Conservation (phyloP, 2,113 vertebrate species). For the Columba janthina region DNA sequence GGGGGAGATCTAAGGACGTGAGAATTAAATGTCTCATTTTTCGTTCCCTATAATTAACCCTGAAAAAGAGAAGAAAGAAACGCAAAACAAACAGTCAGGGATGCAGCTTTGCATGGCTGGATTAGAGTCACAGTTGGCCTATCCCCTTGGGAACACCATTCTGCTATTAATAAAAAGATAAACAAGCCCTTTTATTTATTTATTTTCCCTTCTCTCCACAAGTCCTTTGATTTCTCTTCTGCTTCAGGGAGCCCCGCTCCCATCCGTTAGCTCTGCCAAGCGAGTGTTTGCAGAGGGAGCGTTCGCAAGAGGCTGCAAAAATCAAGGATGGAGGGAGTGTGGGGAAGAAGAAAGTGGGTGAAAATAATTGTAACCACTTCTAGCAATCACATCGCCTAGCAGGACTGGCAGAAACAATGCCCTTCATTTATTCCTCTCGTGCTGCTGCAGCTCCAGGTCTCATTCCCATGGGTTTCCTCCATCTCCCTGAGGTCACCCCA, state of each 20-base stretch:
- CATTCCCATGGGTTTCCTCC: background rate
- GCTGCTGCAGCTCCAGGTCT: background rate
- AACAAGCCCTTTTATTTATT: slow-evolving; percentile 61
- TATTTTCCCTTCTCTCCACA: slow-evolving; percentile 12
- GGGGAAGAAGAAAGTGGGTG: background rate
- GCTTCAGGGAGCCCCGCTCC: slow-evolving; percentile 35
- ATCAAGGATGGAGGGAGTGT: background rate
- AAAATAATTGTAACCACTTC: background rate
- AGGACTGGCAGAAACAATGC: background rate
- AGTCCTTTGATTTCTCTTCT: slow-evolving; percentile 50
- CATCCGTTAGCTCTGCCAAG: background rate
- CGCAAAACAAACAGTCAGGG: background rate
- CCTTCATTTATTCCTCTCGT: background rate
- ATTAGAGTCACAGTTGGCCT: slow-evolving; percentile 53
- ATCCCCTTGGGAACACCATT: slow-evolving; percentile 13
- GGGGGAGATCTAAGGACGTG: background rate
- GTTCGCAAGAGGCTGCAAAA: background rate
- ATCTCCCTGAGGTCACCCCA: background rate
- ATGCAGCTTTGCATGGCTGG: slow-evolving; percentile 24
- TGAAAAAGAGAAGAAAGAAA: background rate
- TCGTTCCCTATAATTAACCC: slow-evolving; percentile 40
- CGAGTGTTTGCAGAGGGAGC: background rate
- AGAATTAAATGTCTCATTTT: background rate
- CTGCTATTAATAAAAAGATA: slow-evolving; percentile 64
- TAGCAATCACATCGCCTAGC: background rate